Conservation (phyloP, 2,888 invertebrate species). For the Polydrusus tereticollis region DNA sequence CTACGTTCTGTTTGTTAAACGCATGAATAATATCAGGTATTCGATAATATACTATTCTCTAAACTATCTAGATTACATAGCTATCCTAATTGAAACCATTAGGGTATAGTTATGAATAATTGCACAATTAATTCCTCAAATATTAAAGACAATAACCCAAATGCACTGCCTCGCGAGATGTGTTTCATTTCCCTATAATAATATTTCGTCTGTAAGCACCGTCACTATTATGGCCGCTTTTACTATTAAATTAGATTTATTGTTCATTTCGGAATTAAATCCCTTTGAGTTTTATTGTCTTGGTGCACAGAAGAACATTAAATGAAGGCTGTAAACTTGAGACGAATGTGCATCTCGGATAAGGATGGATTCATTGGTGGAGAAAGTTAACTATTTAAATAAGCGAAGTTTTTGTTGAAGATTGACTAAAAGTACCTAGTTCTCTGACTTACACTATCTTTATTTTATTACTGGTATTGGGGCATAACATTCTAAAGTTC, state of each 20-base stretch:
- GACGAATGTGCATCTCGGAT: slow-evolving; percentile 2
- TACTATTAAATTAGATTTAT: slow-evolving; percentile 26
- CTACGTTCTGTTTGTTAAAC: no score
- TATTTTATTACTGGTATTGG: no score
- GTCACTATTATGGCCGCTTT: slow-evolving; percentile 9
- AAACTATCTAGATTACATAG: neutral
- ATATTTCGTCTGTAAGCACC: slow-evolving; percentile 1
- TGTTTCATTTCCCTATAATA: slow-evolving; percentile 14
- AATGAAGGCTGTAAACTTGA: slow-evolving; percentile 21
- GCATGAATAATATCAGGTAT: no score
- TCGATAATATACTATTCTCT: no score
- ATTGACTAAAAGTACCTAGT: neutral
- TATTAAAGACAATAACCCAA: slow-evolving; percentile 1
- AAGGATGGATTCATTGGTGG: neutral
- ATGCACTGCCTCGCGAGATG: slow-evolving; percentile 10
- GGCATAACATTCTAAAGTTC: no score
- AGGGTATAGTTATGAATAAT: neutral
- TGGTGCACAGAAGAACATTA: slow-evolving; percentile 31
- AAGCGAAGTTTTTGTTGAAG: neutral
- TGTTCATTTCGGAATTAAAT: slow-evolving; percentile 30
- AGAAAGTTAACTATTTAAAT: neutral
- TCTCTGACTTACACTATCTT: no score
- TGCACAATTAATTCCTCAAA: neutral
- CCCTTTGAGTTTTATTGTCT: slow-evolving; percentile 26
- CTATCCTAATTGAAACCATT: neutral